Conservation (phyloP, 1,140 invertebrate genomes). For the Drosophila novamexicana region DNA sequence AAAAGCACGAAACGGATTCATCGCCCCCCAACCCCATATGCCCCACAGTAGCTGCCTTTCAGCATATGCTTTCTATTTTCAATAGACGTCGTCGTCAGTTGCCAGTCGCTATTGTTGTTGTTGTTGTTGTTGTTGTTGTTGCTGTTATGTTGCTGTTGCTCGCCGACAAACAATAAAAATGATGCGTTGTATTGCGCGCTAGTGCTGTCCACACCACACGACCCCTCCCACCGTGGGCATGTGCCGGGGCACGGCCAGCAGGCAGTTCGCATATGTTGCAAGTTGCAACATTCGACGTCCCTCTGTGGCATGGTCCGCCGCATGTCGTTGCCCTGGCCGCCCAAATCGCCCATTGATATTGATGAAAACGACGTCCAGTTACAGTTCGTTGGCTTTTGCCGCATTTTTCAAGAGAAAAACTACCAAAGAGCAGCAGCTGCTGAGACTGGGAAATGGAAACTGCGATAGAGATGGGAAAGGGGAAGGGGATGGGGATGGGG, state of each 20-base stretch:
- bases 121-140: slow-evolving; percentile 45
- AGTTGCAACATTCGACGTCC: slow-evolving; percentile 55
- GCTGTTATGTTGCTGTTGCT: slow-evolving; percentile 42
- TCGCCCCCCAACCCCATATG: background rate
- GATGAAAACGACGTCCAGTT: slow-evolving; percentile 82
- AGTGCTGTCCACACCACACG: slow-evolving; percentile 66
- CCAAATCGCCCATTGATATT: slow-evolving; percentile 75
- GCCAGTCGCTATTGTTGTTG: slow-evolving; percentile 39
- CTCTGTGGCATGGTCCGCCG: slow-evolving; percentile 21
- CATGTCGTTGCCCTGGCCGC: slow-evolving; percentile 44
- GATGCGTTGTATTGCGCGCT: slow-evolving; percentile 79
- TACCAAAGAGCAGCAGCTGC: slow-evolving; percentile 41
- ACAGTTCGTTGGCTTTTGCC: slow-evolving; percentile 79
- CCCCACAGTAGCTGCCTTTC: slow-evolving; percentile 53
- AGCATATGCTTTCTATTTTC: slow-evolving; percentile 80
- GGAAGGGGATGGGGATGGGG: background rate
- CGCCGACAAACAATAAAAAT: slow-evolving; percentile 81
- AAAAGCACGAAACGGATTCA: slow-evolving; percentile 71
- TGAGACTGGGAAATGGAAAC: slow-evolving; percentile 28
- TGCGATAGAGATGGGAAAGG: background rate
- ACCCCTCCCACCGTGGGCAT: slow-evolving; percentile 29
- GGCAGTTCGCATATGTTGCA: slow-evolving; percentile 73
- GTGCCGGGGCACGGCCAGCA: slow-evolving; percentile 36
- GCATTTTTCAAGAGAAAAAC: slow-evolving; percentile 75
- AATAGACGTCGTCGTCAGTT: slow-evolving; percentile 67